Evolutionary conservation across 2,888 invertebrate genomes (phyloP).

Genomic region (Rhagophthalmus giganteus): DNA sequence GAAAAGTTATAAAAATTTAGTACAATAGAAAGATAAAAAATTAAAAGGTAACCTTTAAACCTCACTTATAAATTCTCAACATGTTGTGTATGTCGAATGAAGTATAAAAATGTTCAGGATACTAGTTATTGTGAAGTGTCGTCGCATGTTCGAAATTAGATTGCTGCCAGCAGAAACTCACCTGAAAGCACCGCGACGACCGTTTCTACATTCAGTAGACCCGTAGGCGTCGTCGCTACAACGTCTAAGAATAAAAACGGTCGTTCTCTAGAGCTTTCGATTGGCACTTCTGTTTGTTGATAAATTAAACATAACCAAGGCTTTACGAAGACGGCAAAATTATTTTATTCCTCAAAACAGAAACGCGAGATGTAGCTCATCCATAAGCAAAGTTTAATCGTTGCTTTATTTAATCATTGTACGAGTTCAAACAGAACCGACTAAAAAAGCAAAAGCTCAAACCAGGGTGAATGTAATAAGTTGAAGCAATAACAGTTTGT

Average conservation of each 20-base stretch:
- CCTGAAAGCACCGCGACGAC: constrained; percentile 34
- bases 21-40: too few species aligned
- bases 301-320: neutral
- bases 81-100: constrained; percentile 17
- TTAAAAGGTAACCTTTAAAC: too few species aligned
- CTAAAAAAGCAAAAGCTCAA: neutral
- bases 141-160: constrained; percentile 35
- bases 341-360: too few species aligned
- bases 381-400: too few species aligned
- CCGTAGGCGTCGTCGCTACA: constrained; percentile 32
- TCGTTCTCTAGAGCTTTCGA: constrained; percentile 9
- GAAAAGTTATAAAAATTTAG: too few species aligned
- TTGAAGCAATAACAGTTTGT: neutral
- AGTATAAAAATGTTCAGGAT: constrained; percentile 14
- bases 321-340: too few species aligned
- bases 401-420: too few species aligned
- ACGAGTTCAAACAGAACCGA: neutral
- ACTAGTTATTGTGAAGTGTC: constrained; percentile 22
- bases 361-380: too few species aligned
- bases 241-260: constrained; percentile 29
- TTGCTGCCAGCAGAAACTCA: constrained; percentile 33
- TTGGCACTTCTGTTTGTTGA: constrained; percentile 7
- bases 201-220: constrained; percentile 34
- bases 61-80: too few species aligned
- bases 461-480: neutral